A percentile compares a stretch with the other conserved stretches of the same genome.
Conservation (phyloP, 2,113 vertebrate genomes). For the Galemys pyrenaicus region DNA sequence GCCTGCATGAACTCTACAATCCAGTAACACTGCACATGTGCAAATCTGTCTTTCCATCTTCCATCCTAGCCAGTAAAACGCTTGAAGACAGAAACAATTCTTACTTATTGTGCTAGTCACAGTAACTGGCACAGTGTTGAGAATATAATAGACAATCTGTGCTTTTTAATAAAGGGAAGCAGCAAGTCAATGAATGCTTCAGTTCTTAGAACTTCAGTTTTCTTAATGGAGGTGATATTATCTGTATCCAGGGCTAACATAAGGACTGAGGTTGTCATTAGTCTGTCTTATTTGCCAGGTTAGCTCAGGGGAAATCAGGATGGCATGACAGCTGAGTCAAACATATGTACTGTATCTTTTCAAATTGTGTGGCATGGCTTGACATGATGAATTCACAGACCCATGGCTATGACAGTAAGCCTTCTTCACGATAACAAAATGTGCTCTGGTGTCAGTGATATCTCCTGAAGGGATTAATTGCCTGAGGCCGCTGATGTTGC, state of each 20-base stretch:
- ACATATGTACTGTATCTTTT: background rate
- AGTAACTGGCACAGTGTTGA: background rate
- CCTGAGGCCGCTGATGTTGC: background rate
- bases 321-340: background rate
- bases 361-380: background rate
- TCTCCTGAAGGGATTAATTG: background rate
- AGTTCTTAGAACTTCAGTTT: background rate
- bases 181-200: background rate
- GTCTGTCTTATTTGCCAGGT: background rate
- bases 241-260: background rate
- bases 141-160: background rate
- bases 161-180: conserved; percentile 13
- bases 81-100: background rate
- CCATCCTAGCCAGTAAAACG: background rate
- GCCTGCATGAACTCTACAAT: background rate
- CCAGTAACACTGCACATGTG: background rate
- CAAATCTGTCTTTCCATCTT: background rate
- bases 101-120: background rate
- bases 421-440: background rate
- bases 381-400: background rate
- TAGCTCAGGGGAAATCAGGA: conserved; percentile 12
- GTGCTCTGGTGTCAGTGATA: background rate
- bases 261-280: background rate
- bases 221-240: background rate
- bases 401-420: background rate